Conservation (phyloP, 2,888 invertebrate genomes). For the Hypsopygia costalis region DNA sequence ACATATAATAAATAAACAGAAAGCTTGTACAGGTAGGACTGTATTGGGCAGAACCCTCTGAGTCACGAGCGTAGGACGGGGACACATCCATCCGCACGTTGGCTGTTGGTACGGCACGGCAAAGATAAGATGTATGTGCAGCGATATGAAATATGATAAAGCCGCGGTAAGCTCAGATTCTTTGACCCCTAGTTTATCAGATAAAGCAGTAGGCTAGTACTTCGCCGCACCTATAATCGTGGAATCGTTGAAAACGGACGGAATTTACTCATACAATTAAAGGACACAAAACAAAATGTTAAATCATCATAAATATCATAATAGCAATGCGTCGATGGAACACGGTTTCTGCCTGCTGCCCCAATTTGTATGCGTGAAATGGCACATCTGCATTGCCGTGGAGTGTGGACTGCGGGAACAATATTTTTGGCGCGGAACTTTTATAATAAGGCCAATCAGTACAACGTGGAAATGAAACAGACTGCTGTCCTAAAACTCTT, state of each 20-base stretch:
- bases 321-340: slow-evolving; percentile 3
- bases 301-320: slow-evolving; percentile 6
- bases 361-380: slow-evolving; percentile 59
- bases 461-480: not conserved
- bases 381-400: slow-evolving; percentile 69
- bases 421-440: slow-evolving; percentile 59
- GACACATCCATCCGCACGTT: slow-evolving; percentile 23
- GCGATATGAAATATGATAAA: slow-evolving; percentile 5
- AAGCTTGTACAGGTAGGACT: slow-evolving; percentile 19
- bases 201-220: not conserved
- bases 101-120: slow-evolving; percentile 22
- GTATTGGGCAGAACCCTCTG: slow-evolving; percentile 15
- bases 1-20: slow-evolving; percentile 28
- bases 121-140: slow-evolving; percentile 21
- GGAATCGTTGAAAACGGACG: not conserved
- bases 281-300: slow-evolving; percentile 1
- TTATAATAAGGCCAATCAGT: slow-evolving; percentile 39
- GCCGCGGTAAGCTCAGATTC: slow-evolving; percentile 4
- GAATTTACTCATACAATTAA: not conserved
- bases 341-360: slow-evolving; percentile 29
- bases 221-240: not conserved
- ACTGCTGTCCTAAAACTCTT: not conserved
- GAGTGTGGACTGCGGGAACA: slow-evolving; percentile 47
- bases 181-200: slow-evolving; percentile 8
- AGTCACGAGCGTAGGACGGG: slow-evolving; percentile 21